Conservation (phyloP, 2,888 invertebrate genomes). For the Caenorhabditis becei region DNA sequence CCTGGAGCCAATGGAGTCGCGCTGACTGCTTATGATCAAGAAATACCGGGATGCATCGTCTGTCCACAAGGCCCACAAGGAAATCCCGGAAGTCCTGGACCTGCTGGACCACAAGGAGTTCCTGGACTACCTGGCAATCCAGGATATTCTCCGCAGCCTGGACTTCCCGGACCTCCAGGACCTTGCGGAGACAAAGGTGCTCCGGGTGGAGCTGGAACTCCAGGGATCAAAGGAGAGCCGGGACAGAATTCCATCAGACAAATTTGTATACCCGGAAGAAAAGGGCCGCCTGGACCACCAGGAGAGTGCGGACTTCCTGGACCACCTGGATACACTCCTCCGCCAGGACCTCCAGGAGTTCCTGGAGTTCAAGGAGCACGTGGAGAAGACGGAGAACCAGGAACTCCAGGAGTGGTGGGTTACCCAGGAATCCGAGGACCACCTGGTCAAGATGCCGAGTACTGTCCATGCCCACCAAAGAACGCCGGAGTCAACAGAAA, state of each 20-base stretch:
- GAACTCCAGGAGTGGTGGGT: slow-evolving; percentile 41
- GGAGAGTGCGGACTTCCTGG: slow-evolving; percentile 58
- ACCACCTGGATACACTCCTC: slow-evolving; percentile 60
- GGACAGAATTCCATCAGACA: slow-evolving; percentile 46
- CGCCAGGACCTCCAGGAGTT: slow-evolving; percentile 60
- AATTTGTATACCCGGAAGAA: slow-evolving; percentile 42
- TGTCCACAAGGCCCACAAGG: slow-evolving; percentile 59
- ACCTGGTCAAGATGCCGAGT: slow-evolving; percentile 62
- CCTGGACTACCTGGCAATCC: slow-evolving; percentile 49
- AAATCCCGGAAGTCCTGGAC: slow-evolving; percentile 44
- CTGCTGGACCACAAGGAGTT: slow-evolving; percentile 37
- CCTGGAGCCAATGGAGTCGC: slow-evolving; percentile 63
- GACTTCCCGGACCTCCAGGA: slow-evolving; percentile 44
- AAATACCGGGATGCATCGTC: slow-evolving; percentile 56
- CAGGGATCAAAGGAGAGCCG: slow-evolving; percentile 50
- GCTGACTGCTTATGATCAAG: slow-evolving; percentile 61
- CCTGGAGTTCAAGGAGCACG: slow-evolving; percentile 47
- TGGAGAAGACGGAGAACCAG: slow-evolving; percentile 53
- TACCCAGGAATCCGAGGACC: slow-evolving; percentile 53
- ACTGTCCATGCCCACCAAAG: slow-evolving; percentile 64
- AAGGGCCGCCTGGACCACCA: slow-evolving; percentile 48
- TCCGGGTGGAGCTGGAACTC: slow-evolving; percentile 38
- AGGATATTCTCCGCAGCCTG: slow-evolving; percentile 38
- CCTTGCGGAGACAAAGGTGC: slow-evolving; percentile 36
- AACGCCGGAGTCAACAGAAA: slow-evolving; percentile 29